Conservation (phyloP, 1,140 invertebrate genomes). For the Myzus persicae region DNA sequence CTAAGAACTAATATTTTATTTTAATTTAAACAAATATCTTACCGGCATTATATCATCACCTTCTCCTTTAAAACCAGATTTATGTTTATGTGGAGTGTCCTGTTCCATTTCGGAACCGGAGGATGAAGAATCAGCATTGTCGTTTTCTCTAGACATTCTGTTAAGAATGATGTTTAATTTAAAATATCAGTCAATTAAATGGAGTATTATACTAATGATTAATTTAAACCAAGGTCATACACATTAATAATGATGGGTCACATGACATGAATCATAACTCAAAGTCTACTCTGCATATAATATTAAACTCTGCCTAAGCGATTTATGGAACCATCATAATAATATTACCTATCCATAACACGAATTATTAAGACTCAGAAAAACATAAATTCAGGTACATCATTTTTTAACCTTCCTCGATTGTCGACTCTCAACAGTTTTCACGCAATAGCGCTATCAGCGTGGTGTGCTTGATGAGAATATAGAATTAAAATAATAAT, state of each 20-base stretch:
- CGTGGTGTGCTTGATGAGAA: not conserved
- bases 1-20: no score
- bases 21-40: not conserved
- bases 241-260: slow-evolving; percentile 3
- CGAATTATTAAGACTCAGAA: not conserved
- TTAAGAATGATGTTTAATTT: not conserved
- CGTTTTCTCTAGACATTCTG: slow-evolving; percentile 50
- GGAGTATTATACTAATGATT: no score
- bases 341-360: not conserved
- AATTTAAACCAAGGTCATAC: slow-evolving; percentile 35
- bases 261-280: not conserved
- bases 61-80: slow-evolving; percentile 46
- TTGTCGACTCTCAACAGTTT: not conserved
- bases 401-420: not conserved
- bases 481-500: not conserved
- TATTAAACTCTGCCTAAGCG: not conserved
- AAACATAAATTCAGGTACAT: not conserved
- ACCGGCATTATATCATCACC: slow-evolving; percentile 28
- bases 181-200: slow-evolving; percentile 2
- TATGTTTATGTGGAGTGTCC: not conserved
- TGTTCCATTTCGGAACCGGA: slow-evolving; percentile 50
- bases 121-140: slow-evolving; percentile 18
- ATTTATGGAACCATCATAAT: not conserved
- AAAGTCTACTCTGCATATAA: not conserved
- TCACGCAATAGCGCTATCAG: not conserved